Conservation (phyloP, 2,113 vertebrate species). For the Grammomys dolichurus region DNA sequence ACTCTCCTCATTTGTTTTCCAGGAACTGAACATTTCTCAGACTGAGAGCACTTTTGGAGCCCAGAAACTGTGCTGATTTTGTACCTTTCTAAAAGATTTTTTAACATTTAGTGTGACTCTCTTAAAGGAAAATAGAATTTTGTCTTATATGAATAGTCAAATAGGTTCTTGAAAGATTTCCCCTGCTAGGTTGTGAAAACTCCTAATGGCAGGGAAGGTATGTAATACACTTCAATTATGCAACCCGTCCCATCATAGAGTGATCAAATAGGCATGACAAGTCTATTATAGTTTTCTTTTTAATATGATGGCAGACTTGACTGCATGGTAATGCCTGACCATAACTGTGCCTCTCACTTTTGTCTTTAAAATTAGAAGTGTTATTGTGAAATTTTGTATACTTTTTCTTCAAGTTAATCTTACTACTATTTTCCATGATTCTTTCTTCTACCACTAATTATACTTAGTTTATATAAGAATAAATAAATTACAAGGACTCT, state of each 20-base stretch:
- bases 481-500: constrained; percentile 27
- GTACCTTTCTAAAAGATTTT: constrained; percentile 43
- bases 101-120: constrained; percentile 29
- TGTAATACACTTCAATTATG: constrained; percentile 8
- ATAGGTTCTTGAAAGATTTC: neutral
- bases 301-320: neutral
- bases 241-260: neutral
- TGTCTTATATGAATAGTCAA: constrained; percentile 50
- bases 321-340: constrained; percentile 29
- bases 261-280: constrained; percentile 7
- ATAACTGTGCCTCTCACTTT: constrained; percentile 13
- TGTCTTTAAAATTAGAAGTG: constrained; percentile 38
- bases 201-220: constrained; percentile 1
- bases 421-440: constrained; percentile 42
- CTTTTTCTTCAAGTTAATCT: constrained; percentile 26
- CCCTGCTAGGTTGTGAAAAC: constrained; percentile 34
- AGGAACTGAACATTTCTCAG: constrained; percentile 59
- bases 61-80: constrained; percentile 32
- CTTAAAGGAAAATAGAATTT: constrained; percentile 53
- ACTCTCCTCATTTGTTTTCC: constrained; percentile 36
- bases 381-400: neutral
- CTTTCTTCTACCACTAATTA: constrained; percentile 60
- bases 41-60: neutral
- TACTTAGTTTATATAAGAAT: constrained; percentile 29
- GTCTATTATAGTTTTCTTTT: neutral